These are phyloP conservation scores for Diadromus collaris DNA, from an alignment of 2,888 invertebrate species.

Conservation along the genomic window DNA sequence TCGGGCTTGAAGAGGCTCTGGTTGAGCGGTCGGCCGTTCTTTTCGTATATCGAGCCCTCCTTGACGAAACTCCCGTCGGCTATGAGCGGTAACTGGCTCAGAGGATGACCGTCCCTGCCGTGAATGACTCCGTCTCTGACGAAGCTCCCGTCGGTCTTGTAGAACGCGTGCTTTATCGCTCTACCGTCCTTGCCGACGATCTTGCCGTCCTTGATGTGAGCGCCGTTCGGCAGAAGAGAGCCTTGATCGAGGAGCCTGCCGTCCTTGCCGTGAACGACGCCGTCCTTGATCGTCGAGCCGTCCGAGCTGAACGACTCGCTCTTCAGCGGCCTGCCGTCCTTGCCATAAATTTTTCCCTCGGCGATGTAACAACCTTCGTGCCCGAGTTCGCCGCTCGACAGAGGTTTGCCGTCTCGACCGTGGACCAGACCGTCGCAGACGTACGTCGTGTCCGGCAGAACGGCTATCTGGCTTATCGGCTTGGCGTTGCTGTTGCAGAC, in stretches of 20 bases:
- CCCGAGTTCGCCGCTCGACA: constrained; percentile 73
- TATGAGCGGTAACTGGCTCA: constrained; percentile 76
- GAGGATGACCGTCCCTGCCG: constrained; percentile 71
- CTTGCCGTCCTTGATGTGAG: constrained; percentile 76
- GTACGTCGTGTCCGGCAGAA: constrained; percentile 75
- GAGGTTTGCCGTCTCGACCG: constrained; percentile 73
- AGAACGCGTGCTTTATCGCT: constrained; percentile 74
- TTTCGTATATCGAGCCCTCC: constrained; percentile 72
- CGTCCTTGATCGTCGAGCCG: constrained; percentile 75
- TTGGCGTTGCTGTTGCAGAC: constrained; percentile 76
- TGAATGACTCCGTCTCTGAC: constrained; percentile 76
- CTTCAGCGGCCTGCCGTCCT: constrained; percentile 76
- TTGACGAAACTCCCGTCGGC: constrained; percentile 73
- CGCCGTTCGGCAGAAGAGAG: constrained; percentile 75
- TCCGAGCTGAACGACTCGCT: constrained; percentile 76
- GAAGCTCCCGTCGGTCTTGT: constrained; percentile 76
- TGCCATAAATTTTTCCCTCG: constrained; percentile 75
- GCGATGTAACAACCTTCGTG: constrained; percentile 73
- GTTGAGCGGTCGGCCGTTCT: constrained; percentile 69
- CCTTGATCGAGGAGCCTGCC: constrained; percentile 75
- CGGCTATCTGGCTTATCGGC: constrained; percentile 71
- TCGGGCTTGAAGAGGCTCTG: constrained; percentile 77
- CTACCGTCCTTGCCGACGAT: constrained; percentile 77
- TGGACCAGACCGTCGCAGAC: constrained; percentile 75
- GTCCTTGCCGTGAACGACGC: constrained; percentile 74